Conservation (phyloP, 2,797 vertebrate species). For the Gallirallus australis region DNA sequence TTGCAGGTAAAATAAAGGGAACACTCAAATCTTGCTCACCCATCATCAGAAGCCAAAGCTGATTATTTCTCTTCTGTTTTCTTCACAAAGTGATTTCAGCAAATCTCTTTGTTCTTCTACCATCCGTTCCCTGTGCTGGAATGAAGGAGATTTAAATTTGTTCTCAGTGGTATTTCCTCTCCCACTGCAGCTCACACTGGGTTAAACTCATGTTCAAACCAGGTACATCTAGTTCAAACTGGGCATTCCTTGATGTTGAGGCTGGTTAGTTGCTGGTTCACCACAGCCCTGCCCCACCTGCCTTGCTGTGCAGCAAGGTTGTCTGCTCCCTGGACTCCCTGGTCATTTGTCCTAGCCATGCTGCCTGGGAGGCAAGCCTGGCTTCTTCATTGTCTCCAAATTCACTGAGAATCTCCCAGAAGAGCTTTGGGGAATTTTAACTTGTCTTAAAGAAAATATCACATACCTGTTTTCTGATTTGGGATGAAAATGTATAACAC, state of each 20-base stretch:
- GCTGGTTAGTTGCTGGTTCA: not conserved
- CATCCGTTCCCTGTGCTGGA: not conserved
- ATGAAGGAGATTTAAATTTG: not conserved
- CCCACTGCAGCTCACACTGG: not conserved
- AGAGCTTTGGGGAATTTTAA: not conserved
- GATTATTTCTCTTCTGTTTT: not conserved
- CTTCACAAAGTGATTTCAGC: not conserved
- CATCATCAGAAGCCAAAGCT: not conserved
- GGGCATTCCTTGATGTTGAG: not conserved
- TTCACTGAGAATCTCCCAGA: not conserved
- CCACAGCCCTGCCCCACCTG: not conserved
- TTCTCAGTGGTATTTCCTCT: not conserved
- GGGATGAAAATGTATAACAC: not conserved
- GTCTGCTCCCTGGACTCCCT: not conserved
- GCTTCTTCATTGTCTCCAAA: not conserved
- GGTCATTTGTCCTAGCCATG: not conserved
- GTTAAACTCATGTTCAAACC: not conserved
- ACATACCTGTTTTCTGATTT: not conserved
- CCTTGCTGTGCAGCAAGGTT: not conserved
- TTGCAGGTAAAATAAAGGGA: not conserved
- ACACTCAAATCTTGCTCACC: not conserved
- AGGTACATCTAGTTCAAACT: not conserved
- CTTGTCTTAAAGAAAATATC: not conserved
- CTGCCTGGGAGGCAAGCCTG: not conserved
- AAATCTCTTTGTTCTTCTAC: not conserved